A percentile compares a stretch with the other conserved stretches of the same genome.
These are phyloP conservation scores for Latrodectus elegans DNA, from an alignment of 2,888 invertebrate genomes.

Conservation along the genomic window DNA sequence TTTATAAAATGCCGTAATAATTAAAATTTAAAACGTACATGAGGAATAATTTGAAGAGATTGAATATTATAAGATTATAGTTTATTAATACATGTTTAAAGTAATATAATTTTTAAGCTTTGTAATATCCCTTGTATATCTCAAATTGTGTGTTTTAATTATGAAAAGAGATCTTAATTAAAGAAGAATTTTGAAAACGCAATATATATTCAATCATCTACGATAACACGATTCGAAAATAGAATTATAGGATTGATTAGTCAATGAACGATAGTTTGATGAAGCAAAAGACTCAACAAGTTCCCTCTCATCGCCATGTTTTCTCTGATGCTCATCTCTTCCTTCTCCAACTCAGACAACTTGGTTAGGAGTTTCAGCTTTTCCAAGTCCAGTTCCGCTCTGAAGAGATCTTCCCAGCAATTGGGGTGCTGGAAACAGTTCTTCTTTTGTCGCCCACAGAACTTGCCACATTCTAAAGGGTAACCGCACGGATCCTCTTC, in stretches of 20 bases:
- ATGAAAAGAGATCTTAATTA: too few species aligned
- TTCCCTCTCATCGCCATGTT: conserved; percentile 40
- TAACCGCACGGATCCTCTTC: conserved; percentile 42
- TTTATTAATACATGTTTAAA: too few species aligned
- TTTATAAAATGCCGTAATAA: too few species aligned
- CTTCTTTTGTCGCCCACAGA: conserved; percentile 20
- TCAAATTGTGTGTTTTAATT: too few species aligned
- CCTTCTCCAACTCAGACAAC: conserved; percentile 15
- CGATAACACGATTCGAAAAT: neutral
- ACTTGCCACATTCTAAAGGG: conserved; percentile 4
- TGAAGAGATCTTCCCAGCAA: conserved; percentile 33
- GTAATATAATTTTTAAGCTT: too few species aligned
- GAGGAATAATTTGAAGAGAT: too few species aligned
- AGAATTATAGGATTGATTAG: neutral
- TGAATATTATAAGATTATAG: too few species aligned
- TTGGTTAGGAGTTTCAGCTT: conserved; percentile 32
- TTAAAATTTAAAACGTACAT: too few species aligned
- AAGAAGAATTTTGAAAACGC: too few species aligned
- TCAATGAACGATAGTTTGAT: conserved; percentile 33
- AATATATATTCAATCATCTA: too few species aligned
- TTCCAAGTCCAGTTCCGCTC: conserved; percentile 45
- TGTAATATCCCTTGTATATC: too few species aligned
- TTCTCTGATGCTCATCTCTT: conserved; percentile 15
- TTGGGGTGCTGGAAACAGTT: conserved; percentile 21
- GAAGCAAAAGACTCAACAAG: conserved; percentile 34